These are phyloP conservation scores for Torymus auratus DNA, from an alignment of 2,888 invertebrate species.

Conservation along the genomic window DNA sequence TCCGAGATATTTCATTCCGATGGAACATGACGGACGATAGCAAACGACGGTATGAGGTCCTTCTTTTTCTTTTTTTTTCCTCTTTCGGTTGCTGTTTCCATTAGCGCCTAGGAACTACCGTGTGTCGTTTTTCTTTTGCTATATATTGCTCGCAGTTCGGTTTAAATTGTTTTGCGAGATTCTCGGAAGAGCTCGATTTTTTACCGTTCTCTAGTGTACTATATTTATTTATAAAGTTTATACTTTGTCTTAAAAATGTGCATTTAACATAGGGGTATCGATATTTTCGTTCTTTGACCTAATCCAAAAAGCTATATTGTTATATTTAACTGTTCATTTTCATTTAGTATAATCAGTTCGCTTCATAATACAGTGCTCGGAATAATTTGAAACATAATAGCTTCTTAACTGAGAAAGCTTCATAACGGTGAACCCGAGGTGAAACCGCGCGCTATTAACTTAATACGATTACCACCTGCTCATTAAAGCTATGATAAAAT, in stretches of 20 bases:
- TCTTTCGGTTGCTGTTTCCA: no score
- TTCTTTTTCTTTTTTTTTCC: no score
- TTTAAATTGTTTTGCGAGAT: not conserved
- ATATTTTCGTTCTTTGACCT: no score
- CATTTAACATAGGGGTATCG: no score
- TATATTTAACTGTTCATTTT: no score
- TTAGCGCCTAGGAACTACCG: no score
- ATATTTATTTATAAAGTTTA: no score
- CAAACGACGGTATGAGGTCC: not conserved
- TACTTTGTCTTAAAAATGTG: no score
- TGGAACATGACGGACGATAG: constrained; percentile 22
- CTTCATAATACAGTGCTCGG: not conserved
- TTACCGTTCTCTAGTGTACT: no score
- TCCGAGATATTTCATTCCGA: constrained; percentile 19
- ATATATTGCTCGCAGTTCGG: no score
- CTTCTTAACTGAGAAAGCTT: not conserved
- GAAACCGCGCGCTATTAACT: not conserved
- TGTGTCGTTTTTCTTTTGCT: constrained; percentile 1
- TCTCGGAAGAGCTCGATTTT: not conserved
- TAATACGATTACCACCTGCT: no score
- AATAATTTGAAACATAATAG: not conserved
- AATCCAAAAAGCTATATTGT: no score
- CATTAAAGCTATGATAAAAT: not conserved
- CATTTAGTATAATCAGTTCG: not conserved
- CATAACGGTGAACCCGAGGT: not conserved